Evolutionary conservation across 2,888 invertebrate genomes (phyloP), one percentile per base, ranked within the genome.

Genomic region (Pachymerium ferrugineum): DNA sequence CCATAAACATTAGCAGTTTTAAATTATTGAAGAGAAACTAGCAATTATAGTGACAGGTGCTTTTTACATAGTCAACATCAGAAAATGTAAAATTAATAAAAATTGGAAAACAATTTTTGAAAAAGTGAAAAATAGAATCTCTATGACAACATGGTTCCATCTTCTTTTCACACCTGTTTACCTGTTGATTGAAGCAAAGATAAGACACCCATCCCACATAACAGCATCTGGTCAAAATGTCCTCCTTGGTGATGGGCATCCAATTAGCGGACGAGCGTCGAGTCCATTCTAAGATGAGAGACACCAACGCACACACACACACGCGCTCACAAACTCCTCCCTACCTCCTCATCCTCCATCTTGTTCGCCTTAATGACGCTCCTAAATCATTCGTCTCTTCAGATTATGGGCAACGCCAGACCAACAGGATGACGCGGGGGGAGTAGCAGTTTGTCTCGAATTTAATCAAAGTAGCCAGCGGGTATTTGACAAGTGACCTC

Each of bases 401-500:
- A 62, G 62, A 28, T 71, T 71, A 35, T 35, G 35, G 42, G 71
- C 71, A 33, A 69, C 31, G 33, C 31, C 33, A 33, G 31, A 33
- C 31, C 70, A 33, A 33, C 70, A 69, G 70, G 19, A 69, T 33
- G 70, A 30, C 31, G 30, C 28, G 22, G 62, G 62, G 22, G 62
- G 62, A 62, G 62, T 62, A 35, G 71, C 71, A 35, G 42, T 71
- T 71, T 35, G 71, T 71, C 72, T 54, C 72, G 30, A 54, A 54
- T 72, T 72, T 72, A 74, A 71, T 33, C 74, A 74, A 71, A 71
- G 71, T 54, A 54, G 70, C 70, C 47, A 70, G 30, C 54, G 38
- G 69, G 74, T 70, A 74, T 70, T 74, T 69, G 70, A 74, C 69
- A 74, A 74, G 70, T 74, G 74, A 74, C 74, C 74, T 71, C 25